A percentile compares a stretch with the other conserved stretches of the same genome.
Conservation (phyloP, 2,888 invertebrate species). For the Drosophila kuntzei region DNA sequence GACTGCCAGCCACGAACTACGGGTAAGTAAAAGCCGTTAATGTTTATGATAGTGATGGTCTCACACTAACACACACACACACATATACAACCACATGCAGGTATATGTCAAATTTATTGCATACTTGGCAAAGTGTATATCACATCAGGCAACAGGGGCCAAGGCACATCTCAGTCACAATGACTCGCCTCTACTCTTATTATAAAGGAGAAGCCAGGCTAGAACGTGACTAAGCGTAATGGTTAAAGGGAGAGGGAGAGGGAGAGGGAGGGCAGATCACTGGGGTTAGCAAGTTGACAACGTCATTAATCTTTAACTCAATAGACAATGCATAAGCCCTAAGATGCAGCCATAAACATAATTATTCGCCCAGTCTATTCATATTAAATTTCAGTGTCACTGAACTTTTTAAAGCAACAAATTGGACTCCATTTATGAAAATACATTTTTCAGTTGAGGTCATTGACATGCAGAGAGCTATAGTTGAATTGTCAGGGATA, state of each 20-base stretch:
- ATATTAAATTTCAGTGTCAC: slow-evolving; percentile 9
- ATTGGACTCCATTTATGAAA: background rate
- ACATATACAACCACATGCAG: slow-evolving; percentile 18
- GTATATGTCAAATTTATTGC: slow-evolving; percentile 70
- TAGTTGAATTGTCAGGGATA: background rate
- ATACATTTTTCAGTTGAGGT: background rate
- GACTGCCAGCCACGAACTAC: slow-evolving; percentile 55
- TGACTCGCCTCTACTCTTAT: slow-evolving; percentile 22
- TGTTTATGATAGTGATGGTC: slow-evolving; percentile 72
- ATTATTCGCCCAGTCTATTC: slow-evolving; percentile 22
- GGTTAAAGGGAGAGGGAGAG: background rate
- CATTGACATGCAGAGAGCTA: background rate
- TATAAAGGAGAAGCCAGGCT: slow-evolving; percentile 47
- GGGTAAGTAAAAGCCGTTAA: slow-evolving; percentile 77
- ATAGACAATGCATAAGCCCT: slow-evolving; percentile 32
- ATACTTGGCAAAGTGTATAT: slow-evolving; percentile 65
- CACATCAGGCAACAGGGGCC: slow-evolving; percentile 30
- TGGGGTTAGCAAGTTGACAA: slow-evolving; percentile 28
- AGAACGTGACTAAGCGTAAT: slow-evolving; percentile 57
- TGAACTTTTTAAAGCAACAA: slow-evolving; percentile 10
- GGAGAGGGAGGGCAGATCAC: background rate
- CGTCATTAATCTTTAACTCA: slow-evolving; percentile 40
- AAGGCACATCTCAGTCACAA: slow-evolving; percentile 21
- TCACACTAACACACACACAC: slow-evolving; percentile 17
- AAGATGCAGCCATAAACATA: slow-evolving; percentile 38